Percentiles rank a stretch among this genome's conserved stretches.
Conservation (phyloP, 2,797 vertebrate species). For the Smutsia gigantea region DNA sequence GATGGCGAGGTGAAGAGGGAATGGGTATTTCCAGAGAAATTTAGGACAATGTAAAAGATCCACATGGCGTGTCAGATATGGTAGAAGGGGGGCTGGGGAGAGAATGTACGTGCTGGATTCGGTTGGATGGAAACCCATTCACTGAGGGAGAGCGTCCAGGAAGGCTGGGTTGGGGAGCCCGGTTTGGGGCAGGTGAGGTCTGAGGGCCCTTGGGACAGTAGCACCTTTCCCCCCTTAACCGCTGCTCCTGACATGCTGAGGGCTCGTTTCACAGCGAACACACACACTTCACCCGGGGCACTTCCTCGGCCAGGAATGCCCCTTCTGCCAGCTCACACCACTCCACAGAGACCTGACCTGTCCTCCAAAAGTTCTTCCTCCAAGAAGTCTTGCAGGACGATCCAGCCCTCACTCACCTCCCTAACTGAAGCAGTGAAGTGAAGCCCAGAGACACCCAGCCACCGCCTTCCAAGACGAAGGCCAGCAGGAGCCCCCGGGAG, state of each 20-base stretch:
- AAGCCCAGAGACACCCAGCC: neutral
- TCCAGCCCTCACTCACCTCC: too few species aligned
- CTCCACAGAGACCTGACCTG: neutral
- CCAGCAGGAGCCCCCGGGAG: neutral
- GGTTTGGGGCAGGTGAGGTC: neutral
- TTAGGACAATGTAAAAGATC: fast-evolving
- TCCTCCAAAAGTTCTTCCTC: neutral
- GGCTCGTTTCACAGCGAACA: neutral
- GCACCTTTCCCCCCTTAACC: too few species aligned
- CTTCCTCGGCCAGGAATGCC: neutral
- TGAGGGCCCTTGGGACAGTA: neutral
- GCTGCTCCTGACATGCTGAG: neutral
- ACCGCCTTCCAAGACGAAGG: neutral
- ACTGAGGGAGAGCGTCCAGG: fast-evolving
- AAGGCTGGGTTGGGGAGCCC: too few species aligned
- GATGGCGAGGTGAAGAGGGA: fast-evolving
- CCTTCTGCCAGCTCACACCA: neutral
- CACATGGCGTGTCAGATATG: fast-evolving
- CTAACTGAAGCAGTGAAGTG: neutral
- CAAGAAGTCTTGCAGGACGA: neutral
- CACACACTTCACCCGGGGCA: fast-evolving
- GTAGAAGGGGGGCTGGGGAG: neutral
- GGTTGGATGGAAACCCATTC: neutral
- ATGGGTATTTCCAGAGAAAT: neutral
- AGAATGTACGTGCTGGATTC: neutral